These are phyloP conservation scores for Halcyon senegalensis DNA, from an alignment of 2,113 vertebrate species.

Conservation along the genomic window DNA sequence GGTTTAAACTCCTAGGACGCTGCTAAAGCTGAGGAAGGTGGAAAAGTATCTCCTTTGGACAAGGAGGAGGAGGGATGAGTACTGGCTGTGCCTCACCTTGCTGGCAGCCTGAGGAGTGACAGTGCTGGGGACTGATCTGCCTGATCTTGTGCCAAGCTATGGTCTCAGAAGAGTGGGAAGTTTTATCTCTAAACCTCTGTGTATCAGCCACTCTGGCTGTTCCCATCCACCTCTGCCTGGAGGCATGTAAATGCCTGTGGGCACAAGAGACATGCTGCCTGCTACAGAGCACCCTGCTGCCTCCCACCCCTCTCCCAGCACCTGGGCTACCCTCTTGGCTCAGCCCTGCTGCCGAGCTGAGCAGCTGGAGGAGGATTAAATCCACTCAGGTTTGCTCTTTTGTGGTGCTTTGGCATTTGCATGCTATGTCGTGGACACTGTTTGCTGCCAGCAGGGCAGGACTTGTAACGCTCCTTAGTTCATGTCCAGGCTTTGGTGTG, in stretches of 20 bases:
- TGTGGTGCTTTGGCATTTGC: background rate
- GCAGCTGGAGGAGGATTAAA: slow-evolving; percentile 10
- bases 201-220: background rate
- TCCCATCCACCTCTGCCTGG: background rate
- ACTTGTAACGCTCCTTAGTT: background rate
- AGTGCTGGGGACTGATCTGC: background rate
- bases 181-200: background rate
- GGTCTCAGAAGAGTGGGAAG: background rate
- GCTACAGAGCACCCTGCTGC: background rate
- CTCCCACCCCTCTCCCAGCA: background rate
- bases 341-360: background rate
- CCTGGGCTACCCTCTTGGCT: background rate
- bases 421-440: background rate
- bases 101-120: background rate
- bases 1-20: background rate
- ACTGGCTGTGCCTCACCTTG: background rate
- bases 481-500: background rate
- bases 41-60: background rate
- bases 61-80: background rate
- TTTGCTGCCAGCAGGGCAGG: background rate
- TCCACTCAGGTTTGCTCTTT: background rate
- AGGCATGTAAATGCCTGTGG: background rate
- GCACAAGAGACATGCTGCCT: background rate
- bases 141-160: rapidly evolving
- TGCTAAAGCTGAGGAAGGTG: rapidly evolving